These are phyloP conservation scores for Cantharis flavilabris DNA, from an alignment of 2,888 invertebrate species.

Conservation along the genomic window DNA sequence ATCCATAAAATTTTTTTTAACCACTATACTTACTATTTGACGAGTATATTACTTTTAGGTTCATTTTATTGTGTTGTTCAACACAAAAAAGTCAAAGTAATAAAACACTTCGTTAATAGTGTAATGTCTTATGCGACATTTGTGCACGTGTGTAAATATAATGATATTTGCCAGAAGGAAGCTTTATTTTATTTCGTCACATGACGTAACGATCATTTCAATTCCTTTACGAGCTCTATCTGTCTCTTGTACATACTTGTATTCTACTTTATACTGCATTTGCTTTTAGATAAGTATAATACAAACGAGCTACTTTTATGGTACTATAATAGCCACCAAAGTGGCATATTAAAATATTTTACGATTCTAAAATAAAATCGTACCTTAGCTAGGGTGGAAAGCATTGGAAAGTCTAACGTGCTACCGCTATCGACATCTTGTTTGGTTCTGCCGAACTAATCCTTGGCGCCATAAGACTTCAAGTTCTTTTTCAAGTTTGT, in stretches of 20 bases:
- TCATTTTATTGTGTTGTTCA: background rate
- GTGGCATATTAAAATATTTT: slow-evolving; percentile 54
- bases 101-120: slow-evolving; percentile 20
- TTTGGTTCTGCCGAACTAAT: background rate
- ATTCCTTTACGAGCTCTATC: slow-evolving; percentile 50
- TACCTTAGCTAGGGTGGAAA: slow-evolving; percentile 12
- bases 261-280: slow-evolving; percentile 45
- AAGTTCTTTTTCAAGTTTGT: background rate
- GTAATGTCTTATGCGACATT: slow-evolving; percentile 9
- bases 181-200: slow-evolving; percentile 37
- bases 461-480: background rate
- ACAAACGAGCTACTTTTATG: slow-evolving; percentile 53
- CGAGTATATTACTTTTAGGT: background rate
- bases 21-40: background rate
- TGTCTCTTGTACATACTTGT: slow-evolving; percentile 48
- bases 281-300: slow-evolving; percentile 50
- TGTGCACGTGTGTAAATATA: slow-evolving; percentile 25
- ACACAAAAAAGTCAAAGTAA: slow-evolving; percentile 8
- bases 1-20: background rate
- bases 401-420: background rate
- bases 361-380: slow-evolving; percentile 38
- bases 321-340: slow-evolving; percentile 54
- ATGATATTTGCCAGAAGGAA: slow-evolving; percentile 25
- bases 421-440: background rate
- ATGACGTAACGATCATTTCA: slow-evolving; percentile 45